These are phyloP conservation scores for Pterostichus madidus DNA, from an alignment of 2,888 invertebrate genomes.

Conservation along the genomic window DNA sequence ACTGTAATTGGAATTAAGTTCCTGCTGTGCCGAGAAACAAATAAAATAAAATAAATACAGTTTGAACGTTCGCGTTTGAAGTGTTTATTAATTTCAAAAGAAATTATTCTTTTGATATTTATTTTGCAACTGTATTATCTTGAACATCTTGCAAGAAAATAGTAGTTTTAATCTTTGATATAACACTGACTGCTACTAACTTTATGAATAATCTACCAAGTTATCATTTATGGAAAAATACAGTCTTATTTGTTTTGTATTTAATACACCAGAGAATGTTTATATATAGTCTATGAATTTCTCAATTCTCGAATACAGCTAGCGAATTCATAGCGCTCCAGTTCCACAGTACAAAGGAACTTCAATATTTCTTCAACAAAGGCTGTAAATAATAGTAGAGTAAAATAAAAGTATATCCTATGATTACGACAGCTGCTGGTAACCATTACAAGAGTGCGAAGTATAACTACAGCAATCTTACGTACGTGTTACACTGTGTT, in stretches of 20 bases:
- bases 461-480: conserved; percentile 26
- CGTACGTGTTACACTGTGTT: conserved; percentile 11
- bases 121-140: too few relatives aligned
- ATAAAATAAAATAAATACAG: too few relatives aligned
- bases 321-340: conserved; percentile 20
- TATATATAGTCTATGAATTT: conserved; percentile 21
- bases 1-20: too few relatives aligned
- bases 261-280: conserved; percentile 25
- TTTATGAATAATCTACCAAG: conserved; percentile 10
- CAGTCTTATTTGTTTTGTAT: conserved; percentile 27
- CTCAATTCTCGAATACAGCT: not conserved
- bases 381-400: conserved; percentile 65
- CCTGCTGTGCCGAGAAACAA: too few relatives aligned
- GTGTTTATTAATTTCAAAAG: too few relatives aligned
- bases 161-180: not conserved
- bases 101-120: too few relatives aligned
- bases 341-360: conserved; percentile 51
- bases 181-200: not conserved
- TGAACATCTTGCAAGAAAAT: too few relatives aligned
- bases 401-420: conserved; percentile 66
- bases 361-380: conserved; percentile 65
- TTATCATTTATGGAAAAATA: conserved; percentile 39
- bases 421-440: conserved; percentile 67
- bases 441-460: conserved; percentile 64
- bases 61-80: too few relatives aligned